Percentiles rank a stretch among this genome's conserved stretches.
These are phyloP conservation scores for Buteo buteo DNA, from an alignment of 2,113 vertebrate species.

Conservation along the genomic window DNA sequence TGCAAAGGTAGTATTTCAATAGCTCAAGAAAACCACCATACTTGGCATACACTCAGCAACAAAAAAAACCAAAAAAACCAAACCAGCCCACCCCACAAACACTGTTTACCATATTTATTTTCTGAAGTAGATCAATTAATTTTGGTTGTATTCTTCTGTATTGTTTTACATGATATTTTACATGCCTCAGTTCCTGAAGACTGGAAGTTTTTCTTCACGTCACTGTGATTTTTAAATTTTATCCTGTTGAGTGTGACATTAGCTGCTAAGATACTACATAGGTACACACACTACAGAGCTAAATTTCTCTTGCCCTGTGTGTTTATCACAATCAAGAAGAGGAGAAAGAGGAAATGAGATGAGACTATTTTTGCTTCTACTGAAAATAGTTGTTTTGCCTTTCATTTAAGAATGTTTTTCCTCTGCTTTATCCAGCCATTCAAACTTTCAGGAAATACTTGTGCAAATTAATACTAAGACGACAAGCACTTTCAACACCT, in stretches of 20 bases:
- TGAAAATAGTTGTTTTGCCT: neutral
- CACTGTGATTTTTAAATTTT: neutral
- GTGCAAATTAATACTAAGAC: neutral
- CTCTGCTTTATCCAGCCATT: neutral
- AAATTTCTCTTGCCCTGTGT: neutral
- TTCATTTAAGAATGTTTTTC: neutral
- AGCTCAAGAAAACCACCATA: neutral
- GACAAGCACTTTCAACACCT: neutral
- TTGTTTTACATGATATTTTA: neutral
- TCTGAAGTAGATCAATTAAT: neutral
- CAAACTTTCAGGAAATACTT: neutral
- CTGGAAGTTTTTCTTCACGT: neutral
- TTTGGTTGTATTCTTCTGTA: neutral
- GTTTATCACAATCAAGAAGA: neutral
- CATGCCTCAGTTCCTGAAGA: neutral
- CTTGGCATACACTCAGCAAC: neutral
- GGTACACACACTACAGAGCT: neutral
- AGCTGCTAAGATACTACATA: neutral
- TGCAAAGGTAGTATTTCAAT: neutral
- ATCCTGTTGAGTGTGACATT: neutral
- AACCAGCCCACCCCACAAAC: neutral
- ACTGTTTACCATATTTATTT: neutral
- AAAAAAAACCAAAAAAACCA: neutral
- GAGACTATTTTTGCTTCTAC: neutral
- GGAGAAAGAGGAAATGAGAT: neutral